phyloP scores from a whole-genome alignment of 2,888 invertebrate species.

The Onthophagus sagittarius region DNA sequence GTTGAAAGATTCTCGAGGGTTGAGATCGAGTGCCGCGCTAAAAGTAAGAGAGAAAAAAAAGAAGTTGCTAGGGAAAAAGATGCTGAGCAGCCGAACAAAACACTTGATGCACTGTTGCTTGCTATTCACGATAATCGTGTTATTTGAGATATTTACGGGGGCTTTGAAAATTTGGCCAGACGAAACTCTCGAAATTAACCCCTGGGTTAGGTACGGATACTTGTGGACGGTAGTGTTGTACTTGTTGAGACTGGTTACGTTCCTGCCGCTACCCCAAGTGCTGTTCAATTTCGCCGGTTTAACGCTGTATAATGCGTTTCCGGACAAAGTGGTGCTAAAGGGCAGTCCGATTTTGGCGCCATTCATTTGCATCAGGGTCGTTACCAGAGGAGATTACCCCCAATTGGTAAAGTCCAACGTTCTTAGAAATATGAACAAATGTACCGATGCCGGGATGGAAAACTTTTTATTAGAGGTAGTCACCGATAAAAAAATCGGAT shows the following conservation, averaged over 20 bases:
- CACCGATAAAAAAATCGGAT: slow-evolving; percentile 79
- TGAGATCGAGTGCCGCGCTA: not conserved
- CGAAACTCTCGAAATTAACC: slow-evolving; percentile 62
- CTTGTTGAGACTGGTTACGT: slow-evolving; percentile 71
- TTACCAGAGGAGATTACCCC: slow-evolving; percentile 92
- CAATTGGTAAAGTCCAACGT: slow-evolving; percentile 86
- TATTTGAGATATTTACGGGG: slow-evolving; percentile 61
- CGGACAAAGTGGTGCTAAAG: slow-evolving; percentile 76
- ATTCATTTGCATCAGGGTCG: slow-evolving; percentile 90
- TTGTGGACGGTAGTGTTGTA: slow-evolving; percentile 72
- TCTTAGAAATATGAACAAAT: slow-evolving; percentile 79
- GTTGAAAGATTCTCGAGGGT: not conserved
- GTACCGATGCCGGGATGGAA: slow-evolving; percentile 85
- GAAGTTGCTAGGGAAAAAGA: slow-evolving; percentile 14
- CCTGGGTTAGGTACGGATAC: slow-evolving; percentile 78
- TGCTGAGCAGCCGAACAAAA: slow-evolving; percentile 64
- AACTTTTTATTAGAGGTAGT: slow-evolving; percentile 96
- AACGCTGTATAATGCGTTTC: slow-evolving; percentile 89
- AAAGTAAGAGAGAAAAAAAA: not conserved
- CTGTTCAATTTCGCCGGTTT: slow-evolving; percentile 84
- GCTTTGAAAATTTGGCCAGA: slow-evolving; percentile 51
- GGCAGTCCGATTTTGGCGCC: slow-evolving; percentile 89
- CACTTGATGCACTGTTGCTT: slow-evolving; percentile 78
- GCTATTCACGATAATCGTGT: slow-evolving; percentile 67
- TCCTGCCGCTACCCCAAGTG: slow-evolving; percentile 86